Conservation (phyloP, 92 coral and sea anemone species). For the Plumapathes pennacea region DNA sequence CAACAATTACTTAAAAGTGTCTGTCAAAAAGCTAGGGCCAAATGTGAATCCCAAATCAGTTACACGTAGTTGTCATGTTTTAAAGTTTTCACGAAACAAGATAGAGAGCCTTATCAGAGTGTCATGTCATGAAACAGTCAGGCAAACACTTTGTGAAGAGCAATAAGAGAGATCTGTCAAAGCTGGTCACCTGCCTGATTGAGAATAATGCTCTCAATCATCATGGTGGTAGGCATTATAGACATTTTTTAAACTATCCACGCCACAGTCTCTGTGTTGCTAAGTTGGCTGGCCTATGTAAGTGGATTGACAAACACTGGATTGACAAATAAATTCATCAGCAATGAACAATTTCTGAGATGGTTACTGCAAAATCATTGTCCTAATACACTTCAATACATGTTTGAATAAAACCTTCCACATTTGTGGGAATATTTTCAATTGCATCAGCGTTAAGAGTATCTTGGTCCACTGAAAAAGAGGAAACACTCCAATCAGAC, state of each 20-base stretch:
- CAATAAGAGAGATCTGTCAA: constrained; percentile 16
- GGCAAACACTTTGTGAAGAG: constrained; percentile 34
- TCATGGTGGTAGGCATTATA: constrained; percentile 30
- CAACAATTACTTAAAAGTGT: constrained; percentile 13
- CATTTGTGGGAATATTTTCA: not conserved
- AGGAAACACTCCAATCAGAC: constrained; percentile 20
- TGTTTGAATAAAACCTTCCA: constrained; percentile 10
- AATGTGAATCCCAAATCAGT: constrained; percentile 13
- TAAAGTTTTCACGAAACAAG: constrained; percentile 19
- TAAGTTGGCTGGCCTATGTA: constrained; percentile 29
- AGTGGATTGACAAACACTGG: constrained; percentile 44
- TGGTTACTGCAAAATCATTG: too few species aligned
- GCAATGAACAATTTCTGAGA: too few species aligned
- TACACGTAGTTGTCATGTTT: constrained; percentile 11
- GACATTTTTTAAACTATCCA: constrained; percentile 5
- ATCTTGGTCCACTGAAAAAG: not conserved
- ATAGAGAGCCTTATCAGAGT: constrained; percentile 4
- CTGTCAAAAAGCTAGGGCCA: constrained; percentile 6
- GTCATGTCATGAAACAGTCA: constrained; percentile 15
- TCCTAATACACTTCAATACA: too few species aligned
- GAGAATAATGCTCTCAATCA: constrained; percentile 20
- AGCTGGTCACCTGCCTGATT: constrained; percentile 17
- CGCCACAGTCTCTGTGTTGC: constrained; percentile 4
- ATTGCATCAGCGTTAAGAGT: too few species aligned
- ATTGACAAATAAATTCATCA: too few species aligned